Percentiles rank a stretch among this genome's conserved stretches.
Conservation (phyloP, 2,113 vertebrate species). For the Nanger granti region DNA sequence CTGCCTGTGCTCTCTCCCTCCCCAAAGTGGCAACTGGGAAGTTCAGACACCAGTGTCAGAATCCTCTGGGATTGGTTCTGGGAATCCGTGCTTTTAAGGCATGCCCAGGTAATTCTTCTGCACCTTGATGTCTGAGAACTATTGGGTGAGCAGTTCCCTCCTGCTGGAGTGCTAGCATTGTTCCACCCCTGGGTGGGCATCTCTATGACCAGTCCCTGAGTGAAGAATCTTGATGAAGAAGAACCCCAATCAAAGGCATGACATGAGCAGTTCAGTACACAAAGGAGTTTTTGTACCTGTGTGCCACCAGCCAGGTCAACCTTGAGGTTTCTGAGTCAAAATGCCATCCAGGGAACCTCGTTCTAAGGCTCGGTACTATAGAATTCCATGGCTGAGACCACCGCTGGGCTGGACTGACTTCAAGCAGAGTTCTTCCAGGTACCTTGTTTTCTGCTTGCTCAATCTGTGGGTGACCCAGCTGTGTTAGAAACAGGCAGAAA, state of each 20-base stretch:
- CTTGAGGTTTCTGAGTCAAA: not conserved
- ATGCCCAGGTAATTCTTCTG: not conserved
- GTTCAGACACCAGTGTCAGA: not conserved
- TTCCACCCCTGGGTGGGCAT: accelerated
- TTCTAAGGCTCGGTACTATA: not conserved
- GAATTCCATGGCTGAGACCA: not conserved
- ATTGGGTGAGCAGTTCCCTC: not conserved
- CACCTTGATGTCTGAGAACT: not conserved
- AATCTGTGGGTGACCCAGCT: not conserved
- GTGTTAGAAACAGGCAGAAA: not conserved
- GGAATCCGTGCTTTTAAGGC: not conserved
- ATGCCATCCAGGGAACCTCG: not conserved
- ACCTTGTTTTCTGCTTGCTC: not conserved
- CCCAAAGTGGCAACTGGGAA: not conserved
- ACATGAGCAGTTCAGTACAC: too few relatives aligned
- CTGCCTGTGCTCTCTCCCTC: not conserved
- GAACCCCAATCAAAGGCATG: not conserved
- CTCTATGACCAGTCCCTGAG: not conserved
- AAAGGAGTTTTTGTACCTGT: not conserved
- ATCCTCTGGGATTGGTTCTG: not conserved
- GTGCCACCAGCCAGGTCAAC: not conserved
- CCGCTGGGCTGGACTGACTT: not conserved
- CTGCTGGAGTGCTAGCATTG: too few relatives aligned
- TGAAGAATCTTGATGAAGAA: not conserved
- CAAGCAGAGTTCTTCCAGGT: not conserved